Evolutionary conservation across 2,888 invertebrate species (phyloP), one percentile per base, ranked within the genome.

Genomic region (Noctua fimbriata): DNA sequence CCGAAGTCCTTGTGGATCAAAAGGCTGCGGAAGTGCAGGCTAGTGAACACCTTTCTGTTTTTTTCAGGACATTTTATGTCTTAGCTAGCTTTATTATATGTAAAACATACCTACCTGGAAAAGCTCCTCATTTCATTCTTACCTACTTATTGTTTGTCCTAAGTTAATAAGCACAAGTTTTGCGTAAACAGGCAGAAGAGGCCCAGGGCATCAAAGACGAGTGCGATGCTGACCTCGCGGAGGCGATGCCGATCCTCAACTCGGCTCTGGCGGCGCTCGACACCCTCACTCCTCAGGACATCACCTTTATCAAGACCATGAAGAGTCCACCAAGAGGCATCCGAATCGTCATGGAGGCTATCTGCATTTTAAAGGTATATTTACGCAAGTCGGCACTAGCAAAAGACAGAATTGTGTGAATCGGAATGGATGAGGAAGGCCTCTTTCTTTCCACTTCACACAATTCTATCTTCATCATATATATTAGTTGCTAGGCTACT

Each of bases 241-340:
- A 99, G 94, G 99, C 99, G 0, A 98, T 99, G 97, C 99, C 99
- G 0, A 98, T 99, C 79, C 96, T 99, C 74, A 98, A 99, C 92
- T 97, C 98, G 1, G 99, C 99, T 1, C 95, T 99, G 79, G 97
- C 98, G 1, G 99, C 99, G 0, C 96, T 99, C 4, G 98, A 99
- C 90, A 99, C 99, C 0, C 97, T 99, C 47, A 99, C 99, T 41
- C 98, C 98, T 6, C 97, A 98, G 76, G 99, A 99, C 92, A 99
- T 99, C 85, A 98, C 99, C 6, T 98, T 99, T 84, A 98, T 99
- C 65, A 99, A 99, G 95, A 98, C 99, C 0, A 99, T 99, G 99
- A 99, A 99, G 96, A 99, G 98, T 96, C 99, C 99, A 0, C 99
- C 99, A 0, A 97, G 98, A 87, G 98, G 98, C 36, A 98, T 99